phyloP scores from a whole-genome alignment of 92 coral and sea anemone species.

The Ricordea florida region DNA sequence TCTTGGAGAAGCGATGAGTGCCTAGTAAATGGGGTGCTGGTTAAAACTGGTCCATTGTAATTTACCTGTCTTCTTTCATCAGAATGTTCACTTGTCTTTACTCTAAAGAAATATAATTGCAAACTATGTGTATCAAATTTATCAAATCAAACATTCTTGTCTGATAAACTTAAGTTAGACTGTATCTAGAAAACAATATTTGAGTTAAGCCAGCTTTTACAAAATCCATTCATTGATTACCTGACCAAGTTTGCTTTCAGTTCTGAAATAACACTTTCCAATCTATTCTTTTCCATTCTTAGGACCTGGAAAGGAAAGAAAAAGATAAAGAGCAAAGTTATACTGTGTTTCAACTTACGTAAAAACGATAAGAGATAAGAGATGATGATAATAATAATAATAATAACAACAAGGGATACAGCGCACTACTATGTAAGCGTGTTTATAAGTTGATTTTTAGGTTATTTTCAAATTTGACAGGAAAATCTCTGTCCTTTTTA shows the following conservation, averaged over 20 bases:
- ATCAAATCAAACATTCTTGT: not conserved
- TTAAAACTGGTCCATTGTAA: slow-evolving; percentile 40
- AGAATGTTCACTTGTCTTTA: not conserved
- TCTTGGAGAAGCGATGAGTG: slow-evolving; percentile 85
- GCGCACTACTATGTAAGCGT: no score
- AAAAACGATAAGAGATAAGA: no score
- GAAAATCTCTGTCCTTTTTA: no score
- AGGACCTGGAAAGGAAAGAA: slow-evolving; percentile 59
- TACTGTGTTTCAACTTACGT: no score
- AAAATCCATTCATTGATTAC: not conserved
- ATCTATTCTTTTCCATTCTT: slow-evolving; percentile 73
- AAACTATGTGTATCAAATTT: not conserved
- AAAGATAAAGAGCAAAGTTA: no score
- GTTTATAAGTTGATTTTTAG: no score
- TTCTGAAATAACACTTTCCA: slow-evolving; percentile 73
- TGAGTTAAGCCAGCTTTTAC: not conserved
- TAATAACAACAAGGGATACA: not conserved
- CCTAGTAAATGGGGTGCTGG: slow-evolving; percentile 64
- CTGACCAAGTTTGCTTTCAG: slow-evolving; percentile 77
- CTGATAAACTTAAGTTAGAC: not conserved
- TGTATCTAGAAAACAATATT: not conserved
- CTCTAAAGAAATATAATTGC: not conserved
- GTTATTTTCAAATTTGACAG: no score
- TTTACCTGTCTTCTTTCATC: slow-evolving; percentile 1
- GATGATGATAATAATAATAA: no score